Base-by-base conservation (phyloP, 2,797 vertebrate species). In the Gymnoscopelus microlampas region DNA sequence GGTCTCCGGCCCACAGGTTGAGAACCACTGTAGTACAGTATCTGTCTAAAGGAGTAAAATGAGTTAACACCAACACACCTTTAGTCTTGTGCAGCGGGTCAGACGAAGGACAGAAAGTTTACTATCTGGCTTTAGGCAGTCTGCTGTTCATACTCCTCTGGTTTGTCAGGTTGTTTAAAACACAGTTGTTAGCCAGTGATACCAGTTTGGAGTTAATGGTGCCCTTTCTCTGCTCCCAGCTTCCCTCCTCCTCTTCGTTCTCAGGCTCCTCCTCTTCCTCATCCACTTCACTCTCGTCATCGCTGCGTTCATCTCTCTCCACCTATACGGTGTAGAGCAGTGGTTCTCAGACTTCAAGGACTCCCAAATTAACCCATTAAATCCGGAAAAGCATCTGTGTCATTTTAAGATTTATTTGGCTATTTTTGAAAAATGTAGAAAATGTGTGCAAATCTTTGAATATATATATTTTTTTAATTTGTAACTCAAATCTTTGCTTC, bases 221-320 rank as follows among this genome's bases (percentile, higher is more conserved):
- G 11, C 81, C 76, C 35, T 78, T 83, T 69, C 80, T 89, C 57
- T 89, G 82, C 53, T 86, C 81, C 85, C 78, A 86, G 76, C 78
- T 80, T 48, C 64, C 65, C 3, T 64, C 74, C 0, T 88, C 94
- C 0, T 84, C 93, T 26, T 86, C 85, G 9, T 92, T 93, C 0
- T 88, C 92, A 1, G 81, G 86, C 32, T 85, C 72, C 11, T 85
- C 88, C 11, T 88, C 91, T 9, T 95, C 94, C 0, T 90, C 85
- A 2, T 95, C 95, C 0, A 51, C 78, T 23, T 95, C 95, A 48
- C 97, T 97, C 54, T 99, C 97, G 10, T 92, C 94, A 47, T 98
- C 97, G 2, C 98, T 99, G 51, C 97, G 94, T 70, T 96, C 94
- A 51, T 99, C 98, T 26, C 93, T 93, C 51, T 94, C 94, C 85